Conservation (phyloP, 1,140 invertebrate genomes). For the Drosophila bifasciata region DNA sequence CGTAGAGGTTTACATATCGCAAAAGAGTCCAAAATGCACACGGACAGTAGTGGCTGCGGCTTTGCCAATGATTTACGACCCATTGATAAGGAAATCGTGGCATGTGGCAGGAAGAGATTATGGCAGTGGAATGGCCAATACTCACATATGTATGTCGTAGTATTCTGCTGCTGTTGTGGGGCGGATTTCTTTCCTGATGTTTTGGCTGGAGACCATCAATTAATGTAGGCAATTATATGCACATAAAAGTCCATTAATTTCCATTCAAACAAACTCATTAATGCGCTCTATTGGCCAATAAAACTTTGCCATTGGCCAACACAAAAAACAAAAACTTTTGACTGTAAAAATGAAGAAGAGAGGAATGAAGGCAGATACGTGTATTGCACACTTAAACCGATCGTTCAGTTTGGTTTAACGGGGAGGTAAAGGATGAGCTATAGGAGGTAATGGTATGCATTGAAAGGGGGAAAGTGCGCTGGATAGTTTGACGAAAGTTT, state of each 20-base stretch:
- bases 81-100: slow-evolving; percentile 34
- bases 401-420: slow-evolving; percentile 16
- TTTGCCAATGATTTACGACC: slow-evolving; percentile 32
- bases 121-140: background rate
- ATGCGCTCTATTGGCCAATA: slow-evolving; percentile 54
- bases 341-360: slow-evolving; percentile 11
- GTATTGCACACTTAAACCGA: slow-evolving; percentile 49
- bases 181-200: background rate
- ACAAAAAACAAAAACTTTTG: background rate
- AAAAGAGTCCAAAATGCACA: slow-evolving; percentile 16
- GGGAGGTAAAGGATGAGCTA: slow-evolving; percentile 1
- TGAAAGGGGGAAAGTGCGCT: background rate
- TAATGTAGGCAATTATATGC: slow-evolving; percentile 38
- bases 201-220: slow-evolving; percentile 23
- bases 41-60: slow-evolving; percentile 15
- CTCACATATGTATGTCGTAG: background rate
- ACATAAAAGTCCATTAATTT: slow-evolving; percentile 48
- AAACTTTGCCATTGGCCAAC: slow-evolving; percentile 56
- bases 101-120: slow-evolving; percentile 33
- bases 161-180: slow-evolving; percentile 1
- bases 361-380: slow-evolving; percentile 41
- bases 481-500: slow-evolving; percentile 30
- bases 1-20: slow-evolving; percentile 32
- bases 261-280: slow-evolving; percentile 48
- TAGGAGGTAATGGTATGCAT: slow-evolving; percentile 41